Evolutionary conservation across 2,888 invertebrate genomes (phyloP).

Genomic region (Chloroclystis v-ata): DNA sequence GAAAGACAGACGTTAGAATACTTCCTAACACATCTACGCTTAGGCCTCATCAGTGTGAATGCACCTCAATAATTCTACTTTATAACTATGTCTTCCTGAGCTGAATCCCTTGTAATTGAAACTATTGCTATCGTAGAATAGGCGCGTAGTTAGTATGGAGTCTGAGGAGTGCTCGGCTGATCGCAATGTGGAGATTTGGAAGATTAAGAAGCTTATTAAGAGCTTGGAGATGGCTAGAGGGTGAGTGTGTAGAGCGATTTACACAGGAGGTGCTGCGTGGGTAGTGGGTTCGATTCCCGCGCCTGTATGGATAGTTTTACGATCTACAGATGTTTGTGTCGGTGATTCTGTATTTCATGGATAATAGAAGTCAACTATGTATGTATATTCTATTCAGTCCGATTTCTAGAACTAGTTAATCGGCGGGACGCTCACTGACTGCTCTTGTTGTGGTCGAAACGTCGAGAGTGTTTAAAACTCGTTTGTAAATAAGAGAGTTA

Average conservation of each 20-base stretch:
- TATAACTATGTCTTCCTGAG: neutral
- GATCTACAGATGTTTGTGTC: too few species aligned
- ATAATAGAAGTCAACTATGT: too few species aligned
- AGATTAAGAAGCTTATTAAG: slow-evolving; percentile 99
- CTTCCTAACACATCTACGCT: neutral
- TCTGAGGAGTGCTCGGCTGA: slow-evolving; percentile 97
- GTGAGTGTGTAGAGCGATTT: slow-evolving; percentile 60
- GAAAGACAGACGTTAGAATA: neutral
- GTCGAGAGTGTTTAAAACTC: too few species aligned
- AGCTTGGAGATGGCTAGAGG: slow-evolving; percentile 98
- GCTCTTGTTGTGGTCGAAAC: too few species aligned
- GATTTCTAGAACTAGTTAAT: too few species aligned
- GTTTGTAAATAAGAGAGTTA: too few species aligned
- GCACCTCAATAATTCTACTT: too few species aligned
- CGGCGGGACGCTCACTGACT: too few species aligned
- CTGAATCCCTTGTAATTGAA: neutral
- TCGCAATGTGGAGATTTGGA: slow-evolving; percentile 99
- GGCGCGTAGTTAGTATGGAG: slow-evolving; percentile 58
- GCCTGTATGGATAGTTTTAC: too few species aligned
- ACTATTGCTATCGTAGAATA: slow-evolving; percentile 1
- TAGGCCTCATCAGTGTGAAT: neutral
- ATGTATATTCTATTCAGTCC: too few species aligned
- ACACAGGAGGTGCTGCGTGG: too few species aligned
- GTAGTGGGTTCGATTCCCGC: neutral
- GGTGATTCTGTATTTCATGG: too few species aligned